Evolutionary conservation across 2,113 vertebrate species (phyloP).

Genomic region (Oreochromis spilurus): DNA sequence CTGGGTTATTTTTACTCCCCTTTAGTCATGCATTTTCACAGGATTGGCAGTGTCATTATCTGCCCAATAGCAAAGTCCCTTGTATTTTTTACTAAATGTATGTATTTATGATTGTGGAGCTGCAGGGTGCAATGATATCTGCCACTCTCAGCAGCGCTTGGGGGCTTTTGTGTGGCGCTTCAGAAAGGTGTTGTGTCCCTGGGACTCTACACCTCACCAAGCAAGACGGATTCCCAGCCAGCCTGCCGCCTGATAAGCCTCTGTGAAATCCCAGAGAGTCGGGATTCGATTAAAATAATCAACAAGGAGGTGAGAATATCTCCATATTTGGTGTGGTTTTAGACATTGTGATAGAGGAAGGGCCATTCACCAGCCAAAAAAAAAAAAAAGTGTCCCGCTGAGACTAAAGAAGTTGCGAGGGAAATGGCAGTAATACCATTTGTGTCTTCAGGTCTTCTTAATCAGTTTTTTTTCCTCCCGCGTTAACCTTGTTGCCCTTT

Average conservation of each 20-base stretch:
- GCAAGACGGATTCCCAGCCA: slow-evolving; percentile 53
- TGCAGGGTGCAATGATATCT: slow-evolving; percentile 51
- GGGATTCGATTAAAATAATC: slow-evolving; percentile 62
- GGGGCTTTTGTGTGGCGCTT: slow-evolving; percentile 43
- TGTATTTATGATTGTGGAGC: slow-evolving; percentile 48
- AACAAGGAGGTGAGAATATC: slow-evolving; percentile 38
- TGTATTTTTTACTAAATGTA: slow-evolving; percentile 52
- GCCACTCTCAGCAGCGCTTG: slow-evolving; percentile 54
- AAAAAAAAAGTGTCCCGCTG: neutral
- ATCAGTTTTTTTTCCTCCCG: neutral
- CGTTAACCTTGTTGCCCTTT: slow-evolving; percentile 6
- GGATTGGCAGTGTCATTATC: slow-evolving; percentile 45
- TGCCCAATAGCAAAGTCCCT: slow-evolving; percentile 42
- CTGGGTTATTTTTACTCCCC: slow-evolving; percentile 21
- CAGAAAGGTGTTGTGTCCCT: slow-evolving; percentile 48
- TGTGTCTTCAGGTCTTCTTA: neutral
- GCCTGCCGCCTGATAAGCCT: slow-evolving; percentile 55
- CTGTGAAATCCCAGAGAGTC: slow-evolving; percentile 36
- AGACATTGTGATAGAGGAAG: slow-evolving; percentile 6
- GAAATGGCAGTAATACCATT: neutral
- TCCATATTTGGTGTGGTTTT: slow-evolving; percentile 10
- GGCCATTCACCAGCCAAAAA: neutral
- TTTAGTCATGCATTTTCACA: slow-evolving; percentile 34
- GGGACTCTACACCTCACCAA: slow-evolving; percentile 49
- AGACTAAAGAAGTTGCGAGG: neutral